phyloP scores from a whole-genome alignment of 2,113 vertebrate species.

The Athene cunicularia region DNA sequence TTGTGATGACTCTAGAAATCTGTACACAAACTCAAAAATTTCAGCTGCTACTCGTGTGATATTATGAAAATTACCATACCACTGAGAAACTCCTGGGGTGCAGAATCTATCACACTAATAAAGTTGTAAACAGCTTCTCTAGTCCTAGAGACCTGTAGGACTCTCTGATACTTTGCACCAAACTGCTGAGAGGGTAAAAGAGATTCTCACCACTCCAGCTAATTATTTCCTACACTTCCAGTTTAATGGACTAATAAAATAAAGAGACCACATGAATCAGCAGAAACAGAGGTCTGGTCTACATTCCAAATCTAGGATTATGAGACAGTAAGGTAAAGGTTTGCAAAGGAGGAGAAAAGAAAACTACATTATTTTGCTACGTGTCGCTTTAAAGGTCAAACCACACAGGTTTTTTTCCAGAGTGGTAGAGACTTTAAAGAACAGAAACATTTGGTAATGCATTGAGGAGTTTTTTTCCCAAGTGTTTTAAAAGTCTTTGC shows the following conservation, averaged over 20 bases:
- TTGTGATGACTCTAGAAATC: background rate
- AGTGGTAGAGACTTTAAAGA: background rate
- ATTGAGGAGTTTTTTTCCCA: background rate
- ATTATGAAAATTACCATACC: background rate
- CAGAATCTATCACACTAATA: background rate
- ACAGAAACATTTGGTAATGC: background rate
- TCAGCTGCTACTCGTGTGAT: background rate
- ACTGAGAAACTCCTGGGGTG: background rate
- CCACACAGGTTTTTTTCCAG: background rate
- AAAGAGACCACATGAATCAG: background rate
- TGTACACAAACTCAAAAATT: background rate
- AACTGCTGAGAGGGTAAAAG: background rate
- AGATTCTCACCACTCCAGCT: background rate
- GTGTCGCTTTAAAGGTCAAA: background rate
- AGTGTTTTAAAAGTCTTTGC: background rate
- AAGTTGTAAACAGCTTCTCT: background rate
- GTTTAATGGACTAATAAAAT: background rate
- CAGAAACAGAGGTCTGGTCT: background rate
- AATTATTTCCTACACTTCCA: background rate
- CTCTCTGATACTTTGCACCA: background rate
- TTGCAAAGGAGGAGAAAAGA: background rate
- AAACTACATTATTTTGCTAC: background rate
- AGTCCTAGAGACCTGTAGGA: background rate
- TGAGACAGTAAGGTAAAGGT: background rate
- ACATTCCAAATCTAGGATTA: background rate